Base-by-base conservation (phyloP, 2,888 invertebrate genomes). In the Quadriops clusia region DNA sequence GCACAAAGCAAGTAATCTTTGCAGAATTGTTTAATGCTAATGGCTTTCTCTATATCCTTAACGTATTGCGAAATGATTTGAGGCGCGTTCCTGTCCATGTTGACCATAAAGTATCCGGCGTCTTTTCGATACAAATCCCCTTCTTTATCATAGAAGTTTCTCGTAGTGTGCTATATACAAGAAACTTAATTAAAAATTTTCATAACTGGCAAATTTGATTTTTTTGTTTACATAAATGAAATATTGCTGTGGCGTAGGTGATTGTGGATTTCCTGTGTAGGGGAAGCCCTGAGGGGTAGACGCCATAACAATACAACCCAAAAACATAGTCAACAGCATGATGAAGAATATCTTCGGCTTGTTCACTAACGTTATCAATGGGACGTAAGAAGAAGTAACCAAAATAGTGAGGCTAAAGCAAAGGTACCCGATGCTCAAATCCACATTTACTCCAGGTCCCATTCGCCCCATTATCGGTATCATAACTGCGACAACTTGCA, bases 391-490 rank as follows among this genome's bases (percentile, higher is more conserved):
- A 17, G 58, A 58, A 4, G 53, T 51, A 3, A 57, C 50, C 18
- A 61, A 48, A 30, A 64, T 49, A 2, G 61, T 58, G 17, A 61
- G 44, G 1, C 54, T 42, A 20, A 54, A 45, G 12, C 54, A 50
- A 27, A 62, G 46, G 12, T 58, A 39, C 9, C 58, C 63, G 32
- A 65, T 56, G 30, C 60, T 49, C 11, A 61, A 39, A 37, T 66
- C 65, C 1, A 63, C 58, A 45, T 64, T 64, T 39, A 57, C 58
- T 16, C 50, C 42, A 4, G 56, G 59, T 18, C 64, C 64, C 4
- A 61, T 54, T 33, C 64, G 45, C 5, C 63, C 65, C 28, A 59
- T 51, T 10, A 63, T 55, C 17, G 65, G 64, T 25, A 64, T 42
- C 37, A 54, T 50, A 13, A 54, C 43, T 9, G 53, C 38, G 4